Evolutionary conservation across 1,140 invertebrate genomes (phyloP), one percentile per base, ranked within the genome.

Genomic region (Zaprionus capensis): DNA sequence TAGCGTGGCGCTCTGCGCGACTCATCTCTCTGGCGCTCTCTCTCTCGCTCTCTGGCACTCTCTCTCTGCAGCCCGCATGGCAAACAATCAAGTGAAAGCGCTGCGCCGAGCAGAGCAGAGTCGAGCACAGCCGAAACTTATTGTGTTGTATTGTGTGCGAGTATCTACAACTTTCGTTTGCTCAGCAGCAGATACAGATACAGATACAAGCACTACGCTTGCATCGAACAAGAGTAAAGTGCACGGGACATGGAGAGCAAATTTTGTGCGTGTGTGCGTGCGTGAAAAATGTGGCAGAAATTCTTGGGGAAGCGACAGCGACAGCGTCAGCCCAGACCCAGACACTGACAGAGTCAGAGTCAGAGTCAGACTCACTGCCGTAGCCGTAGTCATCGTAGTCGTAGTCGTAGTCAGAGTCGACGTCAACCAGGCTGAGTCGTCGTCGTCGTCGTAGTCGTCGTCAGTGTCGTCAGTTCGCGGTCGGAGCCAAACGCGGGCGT

Each of bases 51-150:
- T 17, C n/a, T n/a, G 2, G 15, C 38, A 6, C 38, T 7, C 41
- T 7, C 64, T 66, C 80, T 87, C 83, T 80, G 67, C 77, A 76
- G 83, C 82, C 82, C 83, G 83, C 82, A 85, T 82, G 51, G 49
- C 59, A 77, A 88, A 83, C 85, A 83, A 90, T 87, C 85, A 84
- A 90, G 85, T 90, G 85, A 90, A 90, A 90, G 85, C 85, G 85
- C 71, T 67, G 61, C 77, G 79, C 74, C 55, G 57, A 64, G 64
- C 71, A 65, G 36, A 58, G 38, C 71, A 62, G 55, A 63, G 34
- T 70, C 41, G 64, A 51, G 34, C 79, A 51, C 34, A 67, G 36
- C 53, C 64, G 31, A 79, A 85, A 78, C 61, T 67, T 83, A 84
- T 83, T 83, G 82, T 81, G 46, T 31, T 56, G 82, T 81, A 56